phyloP scores from a whole-genome alignment of 1,140 invertebrate genomes.

The Drosophila eugracilis region DNA sequence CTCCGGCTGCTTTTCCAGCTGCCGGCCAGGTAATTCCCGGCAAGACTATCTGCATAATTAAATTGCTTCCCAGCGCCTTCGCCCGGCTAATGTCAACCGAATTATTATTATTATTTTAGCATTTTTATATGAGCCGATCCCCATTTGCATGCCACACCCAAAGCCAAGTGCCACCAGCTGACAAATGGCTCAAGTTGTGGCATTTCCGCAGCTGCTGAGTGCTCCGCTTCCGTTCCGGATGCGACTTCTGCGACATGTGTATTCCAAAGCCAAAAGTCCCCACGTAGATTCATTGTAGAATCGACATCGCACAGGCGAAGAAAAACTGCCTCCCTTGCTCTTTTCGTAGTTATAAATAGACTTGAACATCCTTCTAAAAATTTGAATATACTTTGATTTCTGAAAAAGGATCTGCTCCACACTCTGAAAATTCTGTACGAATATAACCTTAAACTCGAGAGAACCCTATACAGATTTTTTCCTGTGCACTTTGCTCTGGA shows the following conservation, averaged over 20 bases:
- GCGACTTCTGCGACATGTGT: constrained; percentile 47
- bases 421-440: too few species aligned
- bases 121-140: constrained; percentile 37
- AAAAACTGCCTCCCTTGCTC: too few species aligned
- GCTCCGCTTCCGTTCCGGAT: constrained; percentile 59
- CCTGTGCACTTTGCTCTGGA: not conserved
- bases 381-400: too few species aligned
- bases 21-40: constrained; percentile 51
- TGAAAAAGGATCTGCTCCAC: too few species aligned
- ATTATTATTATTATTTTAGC: constrained; percentile 75
- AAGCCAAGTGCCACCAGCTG: constrained; percentile 40
- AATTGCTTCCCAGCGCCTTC: constrained; percentile 56
- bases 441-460: too few species aligned
- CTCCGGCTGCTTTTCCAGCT: constrained; percentile 11
- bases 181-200: constrained; percentile 66
- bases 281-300: constrained; percentile 37
- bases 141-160: constrained; percentile 60
- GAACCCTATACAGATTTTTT: not conserved
- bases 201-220: constrained; percentile 61
- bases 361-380: too few species aligned
- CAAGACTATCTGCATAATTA: constrained; percentile 65
- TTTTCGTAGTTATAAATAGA: too few species aligned
- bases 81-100: constrained; percentile 54
- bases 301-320: constrained; percentile 13
- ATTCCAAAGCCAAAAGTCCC: constrained; percentile 14